phyloP scores from a whole-genome alignment of 92 coral and sea anemone species.

The Paramuricea clavata region DNA sequence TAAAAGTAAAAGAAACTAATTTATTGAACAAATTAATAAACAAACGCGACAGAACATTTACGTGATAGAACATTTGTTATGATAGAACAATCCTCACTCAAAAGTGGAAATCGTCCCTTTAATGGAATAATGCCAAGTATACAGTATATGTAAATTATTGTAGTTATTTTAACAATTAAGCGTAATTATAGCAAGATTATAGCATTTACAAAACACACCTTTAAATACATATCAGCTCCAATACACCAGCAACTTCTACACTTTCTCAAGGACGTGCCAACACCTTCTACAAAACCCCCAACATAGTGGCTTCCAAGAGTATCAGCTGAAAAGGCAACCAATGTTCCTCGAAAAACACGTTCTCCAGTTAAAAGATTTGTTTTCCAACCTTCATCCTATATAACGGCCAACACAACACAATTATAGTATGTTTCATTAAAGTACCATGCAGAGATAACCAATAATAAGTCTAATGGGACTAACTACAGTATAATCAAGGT shows the following conservation, averaged over 20 bases:
- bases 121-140: too few species aligned
- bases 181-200: not conserved
- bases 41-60: too few species aligned
- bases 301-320: constrained; percentile 54
- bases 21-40: too few species aligned
- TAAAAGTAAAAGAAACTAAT: too few species aligned
- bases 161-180: not conserved
- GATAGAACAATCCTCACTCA: too few species aligned
- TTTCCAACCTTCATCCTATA: constrained; percentile 49
- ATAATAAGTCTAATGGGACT: too few species aligned
- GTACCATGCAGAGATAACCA: not conserved
- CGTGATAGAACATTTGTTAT: too few species aligned
- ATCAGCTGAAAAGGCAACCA: constrained; percentile 56
- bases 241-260: constrained; percentile 51
- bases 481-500: too few species aligned
- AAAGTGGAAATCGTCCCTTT: too few species aligned
- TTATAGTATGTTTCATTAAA: constrained; percentile 11
- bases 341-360: constrained; percentile 44
- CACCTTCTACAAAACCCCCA: constrained; percentile 58
- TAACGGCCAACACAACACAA: not conserved
- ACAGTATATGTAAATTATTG: too few species aligned
- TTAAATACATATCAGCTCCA: constrained; percentile 33
- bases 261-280: constrained; percentile 50
- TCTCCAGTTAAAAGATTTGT: constrained; percentile 30
- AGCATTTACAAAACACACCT: constrained; percentile 16